These are phyloP conservation scores for Oncorhynchus mykiss DNA, from an alignment of 2,113 vertebrate genomes.

Conservation along the genomic window DNA sequence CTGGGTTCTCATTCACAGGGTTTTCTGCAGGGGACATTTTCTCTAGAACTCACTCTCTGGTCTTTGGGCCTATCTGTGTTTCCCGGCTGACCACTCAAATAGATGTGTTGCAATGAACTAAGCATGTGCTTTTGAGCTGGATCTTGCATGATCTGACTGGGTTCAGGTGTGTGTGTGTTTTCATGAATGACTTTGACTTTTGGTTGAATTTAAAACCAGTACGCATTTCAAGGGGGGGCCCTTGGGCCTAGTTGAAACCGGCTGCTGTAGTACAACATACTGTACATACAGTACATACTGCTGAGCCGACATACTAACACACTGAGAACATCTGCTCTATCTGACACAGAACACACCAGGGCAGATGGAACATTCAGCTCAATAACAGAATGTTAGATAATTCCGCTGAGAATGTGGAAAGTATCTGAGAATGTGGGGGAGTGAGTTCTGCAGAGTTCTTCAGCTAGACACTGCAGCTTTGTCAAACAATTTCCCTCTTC, in stretches of 20 bases:
- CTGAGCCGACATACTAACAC: slow-evolving; percentile 7
- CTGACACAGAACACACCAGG: slow-evolving; percentile 8
- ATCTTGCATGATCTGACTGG: no score
- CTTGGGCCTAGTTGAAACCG: no score
- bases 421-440: slow-evolving; percentile 27
- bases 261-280: no score
- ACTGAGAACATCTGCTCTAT: slow-evolving; percentile 44
- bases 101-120: no score
- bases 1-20: slow-evolving; percentile 13
- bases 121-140: no score
- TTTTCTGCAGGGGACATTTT: slow-evolving; percentile 33
- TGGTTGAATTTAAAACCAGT: no score
- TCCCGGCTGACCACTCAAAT: background rate
- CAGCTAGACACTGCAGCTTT: background rate
- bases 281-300: no score
- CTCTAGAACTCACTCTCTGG: no score
- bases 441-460: slow-evolving; percentile 6
- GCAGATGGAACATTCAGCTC: slow-evolving; percentile 45
- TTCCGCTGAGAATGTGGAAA: slow-evolving; percentile 62
- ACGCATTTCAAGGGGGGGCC: no score
- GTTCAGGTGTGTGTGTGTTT: no score
- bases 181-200: no score
- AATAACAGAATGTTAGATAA: slow-evolving; percentile 8
- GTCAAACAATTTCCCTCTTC: background rate
- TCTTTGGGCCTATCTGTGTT: no score